Evolutionary conservation across 2,797 vertebrate species (phyloP), one percentile per base, ranked within the genome.

Genomic region (Urocyon cinereoargenteus): DNA sequence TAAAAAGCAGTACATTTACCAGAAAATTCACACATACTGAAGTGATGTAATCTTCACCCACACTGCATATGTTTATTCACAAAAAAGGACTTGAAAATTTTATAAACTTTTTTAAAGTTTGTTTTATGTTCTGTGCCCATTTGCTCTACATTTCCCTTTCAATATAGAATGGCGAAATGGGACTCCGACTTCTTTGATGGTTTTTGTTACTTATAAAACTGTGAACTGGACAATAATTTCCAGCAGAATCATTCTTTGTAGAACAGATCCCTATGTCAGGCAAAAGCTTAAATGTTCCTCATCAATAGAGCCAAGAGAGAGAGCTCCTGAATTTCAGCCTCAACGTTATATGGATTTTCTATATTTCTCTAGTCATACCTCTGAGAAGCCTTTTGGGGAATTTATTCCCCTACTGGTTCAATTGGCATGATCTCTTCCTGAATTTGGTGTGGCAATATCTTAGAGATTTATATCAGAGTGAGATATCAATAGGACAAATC

Each of bases 61-160:
- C 4, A 45, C 5, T 89, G 34, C 57, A 75, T 66, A 91, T 89
- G 24, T 3, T 93, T 90, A 82, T 62, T 90, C 70, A 73, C 61
- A 88, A 81, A 95, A 86, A 22, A 57, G 14, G 75, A 82, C 45
- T 15, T 72, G 78, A 61, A 75, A n/a, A 15, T 73, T 94, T 88
- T 79, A 64, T 75, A 13, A 92, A 40, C 5, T 7, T 64, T 96
- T 88, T 51, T 34, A 24, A 51, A 68, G 5, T 78, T 75, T 85
- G 15, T 95, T 84, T 92, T 89, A 75, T 73, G 78, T 24, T 93
- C 21, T 26, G 28, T 53, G 6, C 24, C n/a, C 12, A 11, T 77
- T 92, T 70, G 15, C n/a, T 49, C n/a, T 15, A 34, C 28, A 61
- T 82, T 75, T 90, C 13, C 2, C 16, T 90, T 79, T 53, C 24